phyloP scores from a whole-genome alignment of 2,888 invertebrate species.

The Willowsia nigromaculata region DNA sequence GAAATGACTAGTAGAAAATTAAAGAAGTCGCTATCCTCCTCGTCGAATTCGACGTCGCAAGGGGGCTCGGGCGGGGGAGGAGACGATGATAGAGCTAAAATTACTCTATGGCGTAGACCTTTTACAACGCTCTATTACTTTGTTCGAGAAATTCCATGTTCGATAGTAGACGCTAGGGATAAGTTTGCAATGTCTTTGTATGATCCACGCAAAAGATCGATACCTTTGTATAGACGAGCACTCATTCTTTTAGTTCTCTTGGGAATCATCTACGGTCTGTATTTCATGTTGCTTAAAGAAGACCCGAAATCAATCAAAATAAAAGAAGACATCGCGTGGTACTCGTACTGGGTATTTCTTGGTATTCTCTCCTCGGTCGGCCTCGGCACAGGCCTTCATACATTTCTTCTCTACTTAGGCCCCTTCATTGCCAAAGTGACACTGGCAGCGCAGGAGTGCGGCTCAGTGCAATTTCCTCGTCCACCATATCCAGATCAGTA shows the following conservation, averaged over 20 bases:
- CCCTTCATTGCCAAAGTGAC: conserved; percentile 99
- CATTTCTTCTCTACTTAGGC: conserved; percentile 98
- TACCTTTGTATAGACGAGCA: conserved; percentile 78
- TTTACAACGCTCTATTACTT: conserved; percentile 90
- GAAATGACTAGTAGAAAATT: conserved; percentile 27
- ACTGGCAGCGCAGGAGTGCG: conserved; percentile 98
- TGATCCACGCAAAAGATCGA: conserved; percentile 78
- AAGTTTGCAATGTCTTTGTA: conserved; percentile 80
- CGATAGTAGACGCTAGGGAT: conserved; percentile 76
- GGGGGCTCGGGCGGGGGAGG: conserved; percentile 52
- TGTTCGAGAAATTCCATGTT: conserved; percentile 85
- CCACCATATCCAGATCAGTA: conserved; percentile 99
- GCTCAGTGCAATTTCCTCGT: conserved; percentile 94
- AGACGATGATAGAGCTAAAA: conserved; percentile 83
- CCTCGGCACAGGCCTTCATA: conserved; percentile 98
- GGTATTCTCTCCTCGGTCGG: conserved; percentile 99
- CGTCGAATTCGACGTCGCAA: conserved; percentile 45
- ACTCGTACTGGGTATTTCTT: conserved; percentile 94
- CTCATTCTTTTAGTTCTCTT: conserved; percentile 79
- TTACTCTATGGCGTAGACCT: conserved; percentile 92
- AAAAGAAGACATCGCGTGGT: conserved; percentile 84
- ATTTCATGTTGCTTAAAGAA: conserved; percentile 77
- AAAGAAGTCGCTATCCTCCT: conserved; percentile 52
- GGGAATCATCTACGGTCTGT: conserved; percentile 80
- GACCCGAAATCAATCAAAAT: conserved; percentile 78